Evolutionary conservation across 2,888 invertebrate species (phyloP).

Genomic region (Notocelia uddmanniana): DNA sequence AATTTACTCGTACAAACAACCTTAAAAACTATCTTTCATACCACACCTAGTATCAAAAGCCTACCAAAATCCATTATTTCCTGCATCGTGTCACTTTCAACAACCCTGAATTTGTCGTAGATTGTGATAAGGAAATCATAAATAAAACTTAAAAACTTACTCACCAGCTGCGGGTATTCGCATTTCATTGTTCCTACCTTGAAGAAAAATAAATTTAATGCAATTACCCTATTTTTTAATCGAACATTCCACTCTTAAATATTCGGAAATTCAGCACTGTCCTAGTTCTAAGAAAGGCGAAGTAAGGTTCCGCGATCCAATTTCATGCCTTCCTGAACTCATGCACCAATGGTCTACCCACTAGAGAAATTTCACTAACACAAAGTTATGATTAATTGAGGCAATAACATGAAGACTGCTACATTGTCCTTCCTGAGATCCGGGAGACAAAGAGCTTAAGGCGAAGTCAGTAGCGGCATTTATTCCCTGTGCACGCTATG

Average conservation of each 20-base stretch:
- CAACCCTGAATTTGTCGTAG: too few species aligned
- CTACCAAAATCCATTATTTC: too few species aligned
- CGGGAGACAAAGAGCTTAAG: constrained; percentile 51
- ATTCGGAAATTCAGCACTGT: constrained; percentile 69
- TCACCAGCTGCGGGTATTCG: too few species aligned
- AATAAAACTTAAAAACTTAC: too few species aligned
- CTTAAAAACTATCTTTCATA: too few species aligned
- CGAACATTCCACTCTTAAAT: constrained; percentile 50
- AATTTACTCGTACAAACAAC: too few species aligned
- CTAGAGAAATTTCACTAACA: constrained; percentile 82
- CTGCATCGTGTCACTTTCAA: too few species aligned
- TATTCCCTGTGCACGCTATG: constrained; percentile 48
- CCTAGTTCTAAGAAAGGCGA: constrained; percentile 70
- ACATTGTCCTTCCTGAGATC: constrained; percentile 64
- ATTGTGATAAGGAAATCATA: too few species aligned
- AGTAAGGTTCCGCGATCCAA: constrained; percentile 79
- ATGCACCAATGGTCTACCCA: constrained; percentile 78
- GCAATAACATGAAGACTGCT: constrained; percentile 78
- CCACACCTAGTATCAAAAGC: too few species aligned
- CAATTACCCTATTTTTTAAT: constrained; percentile 6
- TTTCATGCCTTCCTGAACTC: constrained; percentile 82
- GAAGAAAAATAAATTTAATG: too few species aligned
- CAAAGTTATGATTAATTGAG: constrained; percentile 85
- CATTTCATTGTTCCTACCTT: too few species aligned
- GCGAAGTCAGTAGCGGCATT: constrained; percentile 45